Evolutionary conservation across 2,797 vertebrate species (phyloP), one percentile per base, ranked within the genome.

Genomic region (Cossypha dichroa): DNA sequence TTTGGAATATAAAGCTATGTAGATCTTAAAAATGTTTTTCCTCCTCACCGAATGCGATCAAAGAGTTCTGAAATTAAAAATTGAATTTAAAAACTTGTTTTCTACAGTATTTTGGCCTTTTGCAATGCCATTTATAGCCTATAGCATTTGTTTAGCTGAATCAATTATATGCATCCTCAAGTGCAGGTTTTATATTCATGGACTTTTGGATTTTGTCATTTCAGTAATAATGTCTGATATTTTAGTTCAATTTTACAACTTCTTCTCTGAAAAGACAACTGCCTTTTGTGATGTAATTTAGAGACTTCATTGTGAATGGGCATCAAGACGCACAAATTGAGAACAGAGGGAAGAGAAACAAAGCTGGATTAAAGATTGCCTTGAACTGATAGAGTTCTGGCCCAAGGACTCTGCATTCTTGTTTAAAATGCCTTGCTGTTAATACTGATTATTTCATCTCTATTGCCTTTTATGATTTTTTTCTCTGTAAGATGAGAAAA

Each of bases 331-430:
- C 54, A 82, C 66, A 91, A 90, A 95, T 28, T 89, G 86, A 93
- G 91, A 93, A 87, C 75, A 92, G 23, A 68, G 55, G 21, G 36
- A 55, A 62, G 38, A 91, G 88, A 95, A 95, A 88, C 86, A 96
- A 95, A 95, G 67, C 76, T 90, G 76, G 62, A 91, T 91, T 94
- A 91, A 94, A 95, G 66, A 91, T 86, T 90, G 88, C 76, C 95
- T 96, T 94, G 87, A 94, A 90, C 79, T 78, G 34, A 40, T 85
- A 66, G 54, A 96, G 60, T 55, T 97, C 63, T 92, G 76, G 84
- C 73, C 83, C 88, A 95, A 95, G 93, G 90, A 91, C 84, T 95
- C 82, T 74, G 67, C 76, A 88, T 93, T 95, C 72, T 95, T 87
- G 41, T 95, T 95, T 93, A 89, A 95, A 91, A 95, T 93, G 52